phyloP scores from a whole-genome alignment of 2,888 invertebrate genomes.

The Malacosoma neustria region DNA sequence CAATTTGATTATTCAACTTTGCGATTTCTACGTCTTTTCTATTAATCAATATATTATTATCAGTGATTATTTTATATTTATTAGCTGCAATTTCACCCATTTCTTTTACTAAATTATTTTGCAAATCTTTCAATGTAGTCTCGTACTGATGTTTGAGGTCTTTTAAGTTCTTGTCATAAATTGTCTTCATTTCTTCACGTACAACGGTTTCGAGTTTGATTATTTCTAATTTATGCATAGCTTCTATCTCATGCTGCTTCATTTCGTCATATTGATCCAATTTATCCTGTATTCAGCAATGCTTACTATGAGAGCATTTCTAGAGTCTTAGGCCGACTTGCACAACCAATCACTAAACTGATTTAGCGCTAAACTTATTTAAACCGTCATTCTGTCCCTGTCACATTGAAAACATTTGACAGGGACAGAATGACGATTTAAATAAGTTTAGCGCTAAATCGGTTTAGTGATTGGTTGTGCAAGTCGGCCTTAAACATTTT shows the following conservation, averaged over 20 bases:
- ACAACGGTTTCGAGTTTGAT: slow-evolving; percentile 29
- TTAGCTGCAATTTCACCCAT: slow-evolving; percentile 20
- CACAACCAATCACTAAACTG: no score
- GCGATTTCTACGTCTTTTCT: slow-evolving; percentile 38
- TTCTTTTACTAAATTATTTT: slow-evolving; percentile 22
- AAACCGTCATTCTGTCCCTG: no score
- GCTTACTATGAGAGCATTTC: slow-evolving; percentile 34
- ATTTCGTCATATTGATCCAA: slow-evolving; percentile 35
- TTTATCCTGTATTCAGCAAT: slow-evolving; percentile 35
- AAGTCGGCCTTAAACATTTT: no score
- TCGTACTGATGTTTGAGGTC: slow-evolving; percentile 36
- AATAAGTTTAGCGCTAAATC: no score
- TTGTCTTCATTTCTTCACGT: slow-evolving; percentile 31
- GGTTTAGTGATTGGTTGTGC: no score
- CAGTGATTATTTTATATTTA: slow-evolving; percentile 28
- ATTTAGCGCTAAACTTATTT: no score
- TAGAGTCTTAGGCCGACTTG: no score
- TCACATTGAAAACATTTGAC: no score
- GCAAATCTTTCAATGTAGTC: slow-evolving; percentile 25
- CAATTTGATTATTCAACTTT: slow-evolving; percentile 29
- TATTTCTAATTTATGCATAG: slow-evolving; percentile 42
- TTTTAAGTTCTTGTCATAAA: slow-evolving; percentile 39
- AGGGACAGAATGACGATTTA: no score
- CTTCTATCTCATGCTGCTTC: slow-evolving; percentile 37
- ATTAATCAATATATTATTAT: slow-evolving; percentile 37